Conservation (phyloP, 2,888 invertebrate genomes). For the Capitulum mitella region DNA sequence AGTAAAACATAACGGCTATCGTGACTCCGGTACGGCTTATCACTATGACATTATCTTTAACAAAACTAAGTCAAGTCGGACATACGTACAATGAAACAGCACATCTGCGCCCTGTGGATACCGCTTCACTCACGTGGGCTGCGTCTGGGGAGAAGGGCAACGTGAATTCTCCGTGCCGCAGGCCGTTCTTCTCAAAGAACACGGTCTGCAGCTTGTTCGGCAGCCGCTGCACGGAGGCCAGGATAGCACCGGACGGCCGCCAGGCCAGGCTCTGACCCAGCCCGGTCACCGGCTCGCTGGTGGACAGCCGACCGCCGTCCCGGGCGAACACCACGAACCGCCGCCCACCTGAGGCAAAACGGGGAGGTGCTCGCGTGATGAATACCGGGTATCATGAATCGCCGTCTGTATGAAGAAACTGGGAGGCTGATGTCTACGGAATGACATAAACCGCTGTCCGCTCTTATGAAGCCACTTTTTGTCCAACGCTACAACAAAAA, state of each 20-base stretch:
- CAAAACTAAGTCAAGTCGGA: too few relatives aligned
- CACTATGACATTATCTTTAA: too few relatives aligned
- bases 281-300: conserved; percentile 63
- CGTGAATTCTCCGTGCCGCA: conserved; percentile 70
- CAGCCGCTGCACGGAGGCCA: conserved; percentile 55
- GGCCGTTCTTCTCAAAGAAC: conserved; percentile 86
- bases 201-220: conserved; percentile 62
- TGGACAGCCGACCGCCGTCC: conserved; percentile 65
- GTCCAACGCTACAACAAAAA: background rate
- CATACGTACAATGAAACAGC: too few relatives aligned
- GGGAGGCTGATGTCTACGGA: background rate
- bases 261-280: conserved; percentile 45
- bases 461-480: background rate
- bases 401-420: background rate
- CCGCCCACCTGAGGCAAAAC: conserved; percentile 45
- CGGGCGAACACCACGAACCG: conserved; percentile 59
- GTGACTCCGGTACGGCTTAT: too few relatives aligned
- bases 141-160: conserved; percentile 53
- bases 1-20: too few relatives aligned
- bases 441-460: too few relatives aligned
- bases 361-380: too few relatives aligned
- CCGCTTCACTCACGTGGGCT: background rate
- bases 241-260: conserved; percentile 49
- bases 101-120: too few relatives aligned
- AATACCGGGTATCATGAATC: too few relatives aligned